Evolutionary conservation across 1,140 invertebrate genomes (phyloP).

Genomic region (Tetranychus cinnabarinus): DNA sequence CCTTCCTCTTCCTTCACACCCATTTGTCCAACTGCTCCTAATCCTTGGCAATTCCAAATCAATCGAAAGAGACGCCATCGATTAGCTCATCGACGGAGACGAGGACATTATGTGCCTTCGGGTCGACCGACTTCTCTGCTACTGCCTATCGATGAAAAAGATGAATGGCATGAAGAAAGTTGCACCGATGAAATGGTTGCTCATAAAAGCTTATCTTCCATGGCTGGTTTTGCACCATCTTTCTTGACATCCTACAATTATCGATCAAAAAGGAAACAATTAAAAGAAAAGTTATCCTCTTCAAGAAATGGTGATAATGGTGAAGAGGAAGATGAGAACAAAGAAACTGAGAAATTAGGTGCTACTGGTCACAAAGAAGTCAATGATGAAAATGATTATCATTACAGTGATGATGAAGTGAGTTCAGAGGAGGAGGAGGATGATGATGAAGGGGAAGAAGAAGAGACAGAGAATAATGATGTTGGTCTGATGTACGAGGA

Average conservation of each 20-base stretch:
- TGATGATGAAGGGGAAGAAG: background rate
- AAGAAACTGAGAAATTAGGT: background rate
- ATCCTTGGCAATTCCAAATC: constrained; percentile 1
- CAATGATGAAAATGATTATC: background rate
- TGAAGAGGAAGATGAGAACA: no score
- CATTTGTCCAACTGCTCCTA: background rate
- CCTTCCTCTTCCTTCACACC: background rate
- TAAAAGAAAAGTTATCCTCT: no score
- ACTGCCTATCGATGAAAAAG: constrained; percentile 2
- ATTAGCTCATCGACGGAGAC: background rate
- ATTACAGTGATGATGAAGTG: background rate
- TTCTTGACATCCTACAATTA: background rate
- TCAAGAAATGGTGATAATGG: no score
- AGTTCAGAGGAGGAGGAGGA: background rate
- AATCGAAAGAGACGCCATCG: background rate
- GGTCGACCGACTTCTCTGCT: constrained; percentile 1
- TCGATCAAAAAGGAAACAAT: no score
- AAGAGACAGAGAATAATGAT: background rate
- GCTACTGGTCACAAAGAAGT: background rate
- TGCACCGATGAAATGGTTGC: no score
- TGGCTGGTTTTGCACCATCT: background rate
- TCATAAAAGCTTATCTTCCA: no score
- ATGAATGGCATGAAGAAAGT: constrained; percentile 3
- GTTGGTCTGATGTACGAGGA: background rate
- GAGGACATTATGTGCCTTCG: background rate